Conservation (phyloP, 2,888 invertebrate species). For the Drosophila fungiperda region DNA sequence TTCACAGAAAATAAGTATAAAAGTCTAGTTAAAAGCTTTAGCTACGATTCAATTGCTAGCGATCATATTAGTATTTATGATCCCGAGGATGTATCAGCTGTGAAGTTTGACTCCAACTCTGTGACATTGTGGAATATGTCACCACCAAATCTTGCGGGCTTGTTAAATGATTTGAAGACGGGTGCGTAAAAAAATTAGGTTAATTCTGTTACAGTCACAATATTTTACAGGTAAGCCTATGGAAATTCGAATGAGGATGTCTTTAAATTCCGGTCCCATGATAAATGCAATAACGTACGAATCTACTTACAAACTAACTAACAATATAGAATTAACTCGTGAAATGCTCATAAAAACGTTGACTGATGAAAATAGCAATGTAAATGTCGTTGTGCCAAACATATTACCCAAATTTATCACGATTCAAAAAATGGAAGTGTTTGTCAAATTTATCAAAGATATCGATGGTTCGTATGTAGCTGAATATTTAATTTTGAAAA, state of each 20-base stretch:
- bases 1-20: constrained; percentile 87
- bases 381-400: constrained; percentile 53
- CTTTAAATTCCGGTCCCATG: constrained; percentile 30
- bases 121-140: constrained; percentile 66
- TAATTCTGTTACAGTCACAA: background rate
- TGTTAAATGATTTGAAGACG: constrained; percentile 46
- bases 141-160: constrained; percentile 59
- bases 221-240: constrained; percentile 30
- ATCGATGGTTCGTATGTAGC: constrained; percentile 46
- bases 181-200: constrained; percentile 22
- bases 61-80: constrained; percentile 63
- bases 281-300: constrained; percentile 39
- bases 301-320: constrained; percentile 39
- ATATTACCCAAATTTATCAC: constrained; percentile 64
- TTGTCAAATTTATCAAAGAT: constrained; percentile 51
- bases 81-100: constrained; percentile 53
- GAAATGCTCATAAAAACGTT: constrained; percentile 42
- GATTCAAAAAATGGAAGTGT: constrained; percentile 54
- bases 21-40: constrained; percentile 87
- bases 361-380: constrained; percentile 14
- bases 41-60: constrained; percentile 61
- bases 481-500: background rate
- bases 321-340: constrained; percentile 42
- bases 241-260: constrained; percentile 47
- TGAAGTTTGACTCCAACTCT: constrained; percentile 64